These are phyloP conservation scores for Melanotaenia nigrans DNA, from an alignment of 2,797 vertebrate species.

Conservation along the genomic window DNA sequence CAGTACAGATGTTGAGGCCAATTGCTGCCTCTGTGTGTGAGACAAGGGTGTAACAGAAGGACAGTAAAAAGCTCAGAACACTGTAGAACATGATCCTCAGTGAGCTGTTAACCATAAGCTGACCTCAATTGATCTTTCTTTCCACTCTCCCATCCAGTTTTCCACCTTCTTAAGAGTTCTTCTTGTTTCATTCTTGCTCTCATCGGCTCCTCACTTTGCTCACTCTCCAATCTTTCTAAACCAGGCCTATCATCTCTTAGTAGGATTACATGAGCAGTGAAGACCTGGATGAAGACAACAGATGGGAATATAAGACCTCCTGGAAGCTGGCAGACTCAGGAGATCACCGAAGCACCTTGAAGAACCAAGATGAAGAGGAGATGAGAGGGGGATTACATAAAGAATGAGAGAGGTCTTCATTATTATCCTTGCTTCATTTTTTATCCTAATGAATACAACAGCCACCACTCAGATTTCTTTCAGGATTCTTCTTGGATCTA, in stretches of 20 bases:
- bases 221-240: background rate
- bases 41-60: slow-evolving; percentile 29
- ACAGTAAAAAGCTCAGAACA: slow-evolving; percentile 57
- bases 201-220: slow-evolving; percentile 1
- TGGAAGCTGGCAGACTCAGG: background rate
- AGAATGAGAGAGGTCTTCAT: too few relatives aligned
- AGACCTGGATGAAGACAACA: background rate
- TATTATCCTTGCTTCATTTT: too few relatives aligned
- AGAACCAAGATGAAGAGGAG: background rate
- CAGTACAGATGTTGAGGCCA: slow-evolving; percentile 58
- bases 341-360: background rate
- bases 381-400: background rate
- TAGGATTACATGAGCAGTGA: background rate
- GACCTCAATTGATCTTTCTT: slow-evolving; percentile 51
- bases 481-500: background rate
- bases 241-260: background rate
- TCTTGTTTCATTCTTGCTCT: slow-evolving; percentile 2
- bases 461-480: background rate
- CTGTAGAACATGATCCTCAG: slow-evolving; percentile 66
- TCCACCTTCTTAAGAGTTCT: slow-evolving; percentile 17
- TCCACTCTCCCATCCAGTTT: slow-evolving; percentile 20
- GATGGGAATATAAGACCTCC: background rate
- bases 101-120: slow-evolving; percentile 55
- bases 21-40: slow-evolving; percentile 37
- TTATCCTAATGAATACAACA: too few relatives aligned